These are phyloP conservation scores for Enteromius thamalakanensis DNA, from an alignment of 2,797 vertebrate species.

Conservation along the genomic window DNA sequence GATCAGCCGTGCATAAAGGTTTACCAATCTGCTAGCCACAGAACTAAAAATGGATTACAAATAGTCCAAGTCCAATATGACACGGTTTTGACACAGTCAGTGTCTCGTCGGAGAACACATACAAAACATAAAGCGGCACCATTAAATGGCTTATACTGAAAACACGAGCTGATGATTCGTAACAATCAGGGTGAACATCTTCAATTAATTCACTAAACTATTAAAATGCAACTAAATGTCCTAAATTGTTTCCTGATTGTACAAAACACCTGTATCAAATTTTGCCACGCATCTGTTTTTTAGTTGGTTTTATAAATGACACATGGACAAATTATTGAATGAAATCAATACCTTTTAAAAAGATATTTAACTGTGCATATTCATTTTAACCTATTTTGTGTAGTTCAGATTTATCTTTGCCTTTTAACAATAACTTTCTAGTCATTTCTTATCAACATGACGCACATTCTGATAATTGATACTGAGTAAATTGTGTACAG, in stretches of 20 bases:
- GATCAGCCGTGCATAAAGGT: slow-evolving; percentile 41
- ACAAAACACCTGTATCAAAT: neutral
- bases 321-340: neutral
- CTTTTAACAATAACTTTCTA: neutral
- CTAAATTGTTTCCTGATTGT: neutral
- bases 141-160: neutral
- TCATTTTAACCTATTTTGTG: neutral
- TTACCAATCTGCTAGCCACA: slow-evolving; percentile 13
- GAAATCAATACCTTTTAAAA: neutral
- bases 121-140: neutral
- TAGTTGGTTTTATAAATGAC: neutral
- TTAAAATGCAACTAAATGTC: neutral
- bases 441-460: neutral
- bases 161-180: neutral
- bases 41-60: slow-evolving; percentile 7
- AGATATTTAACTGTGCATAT: neutral
- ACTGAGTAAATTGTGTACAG: neutral
- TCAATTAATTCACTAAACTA: neutral
- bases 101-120: slow-evolving; percentile 52
- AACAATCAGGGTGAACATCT: neutral
- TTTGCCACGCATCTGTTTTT: neutral
- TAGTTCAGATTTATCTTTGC: neutral
- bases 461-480: neutral
- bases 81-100: slow-evolving; percentile 29
- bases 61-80: slow-evolving; percentile 5